Evolutionary conservation across 1,140 invertebrate genomes (phyloP), one percentile per base, ranked within the genome.

Genomic region (Kradibia gibbosae): DNA sequence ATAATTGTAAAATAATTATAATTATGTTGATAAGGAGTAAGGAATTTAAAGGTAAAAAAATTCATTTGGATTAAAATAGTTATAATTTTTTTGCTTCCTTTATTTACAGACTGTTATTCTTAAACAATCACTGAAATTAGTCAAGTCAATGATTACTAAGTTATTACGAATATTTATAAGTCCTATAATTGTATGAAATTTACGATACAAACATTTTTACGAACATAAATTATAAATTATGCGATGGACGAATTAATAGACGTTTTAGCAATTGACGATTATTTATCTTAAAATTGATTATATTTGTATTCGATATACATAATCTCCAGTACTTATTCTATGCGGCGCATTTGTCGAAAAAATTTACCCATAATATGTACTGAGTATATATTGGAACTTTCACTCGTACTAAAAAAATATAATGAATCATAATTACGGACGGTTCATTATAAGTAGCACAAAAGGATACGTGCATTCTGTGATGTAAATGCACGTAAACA

Each of bases 251-350:
- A 8, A 39, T 53, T 20, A 53, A 53, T n/a, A 22, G 22, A 20
- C 10, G 5, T 8, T 15, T 2, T 8, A 36, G 13, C 60, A 39
- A 36, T 42, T 36, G 77, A 39, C 62, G 53, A 78, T 53, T 28
- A 70, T 78, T 78, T 67, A 78, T 50, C 22, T 17, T 1, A 20
- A 48, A 3, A 25, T 74, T 55, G 10, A 57, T 75, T 73, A 73
- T 53, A n/a, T n/a, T 31, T 53, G 28, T 13, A n/a, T 53, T 34
- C 20, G 25, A 13, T 70, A 70, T 10, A 65, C 2, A 70, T 39
- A 34, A 70, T 70, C 17, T 70, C 20, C 3, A 65, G 1, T 36
- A 17, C 17, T 15, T 10, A 3, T 3, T 10, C n/a, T 70, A 70
- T 36, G 31, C 36, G 17, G 15, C 17, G 1, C n/a, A 45, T 10